Evolutionary conservation across 2,797 vertebrate genomes (phyloP).

Genomic region (Oreochromis mossambicus): DNA sequence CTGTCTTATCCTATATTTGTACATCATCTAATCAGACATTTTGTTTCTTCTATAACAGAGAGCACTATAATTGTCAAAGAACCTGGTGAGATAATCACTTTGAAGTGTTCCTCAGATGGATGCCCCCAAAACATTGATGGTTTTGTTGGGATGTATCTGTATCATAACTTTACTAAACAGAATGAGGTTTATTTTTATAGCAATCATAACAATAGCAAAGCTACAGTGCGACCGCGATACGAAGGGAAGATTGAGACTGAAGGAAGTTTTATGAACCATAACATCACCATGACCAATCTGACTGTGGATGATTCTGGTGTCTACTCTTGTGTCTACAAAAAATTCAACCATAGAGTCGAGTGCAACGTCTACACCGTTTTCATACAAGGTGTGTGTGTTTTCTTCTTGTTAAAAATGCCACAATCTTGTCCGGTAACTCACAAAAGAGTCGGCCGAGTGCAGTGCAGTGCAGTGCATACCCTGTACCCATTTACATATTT

Average conservation of each 20-base stretch:
- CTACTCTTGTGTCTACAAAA: conserved; percentile 19
- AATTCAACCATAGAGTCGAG: accelerated
- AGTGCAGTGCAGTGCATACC: not conserved
- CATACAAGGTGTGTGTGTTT: not conserved
- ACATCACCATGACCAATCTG: conserved; percentile 23
- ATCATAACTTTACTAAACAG: accelerated
- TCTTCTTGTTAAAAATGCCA: accelerated
- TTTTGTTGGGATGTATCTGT: conserved; percentile 5
- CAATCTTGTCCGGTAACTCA: not conserved
- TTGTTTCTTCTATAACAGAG: not conserved
- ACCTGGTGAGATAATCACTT: not conserved
- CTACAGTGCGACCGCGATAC: accelerated
- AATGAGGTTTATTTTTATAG: not conserved
- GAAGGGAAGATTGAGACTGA: not conserved
- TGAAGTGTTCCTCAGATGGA: not conserved
- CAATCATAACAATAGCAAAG: accelerated
- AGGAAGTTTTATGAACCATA: not conserved
- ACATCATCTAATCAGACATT: not conserved
- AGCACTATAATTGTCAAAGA: accelerated
- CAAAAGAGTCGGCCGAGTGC: not conserved
- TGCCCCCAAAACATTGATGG: accelerated
- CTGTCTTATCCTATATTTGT: not conserved
- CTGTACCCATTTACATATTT: not conserved
- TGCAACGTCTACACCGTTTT: not conserved
- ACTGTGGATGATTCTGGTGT: conserved; percentile 1